Conservation (phyloP, 2,888 invertebrate species). For the Panopea generosa region DNA sequence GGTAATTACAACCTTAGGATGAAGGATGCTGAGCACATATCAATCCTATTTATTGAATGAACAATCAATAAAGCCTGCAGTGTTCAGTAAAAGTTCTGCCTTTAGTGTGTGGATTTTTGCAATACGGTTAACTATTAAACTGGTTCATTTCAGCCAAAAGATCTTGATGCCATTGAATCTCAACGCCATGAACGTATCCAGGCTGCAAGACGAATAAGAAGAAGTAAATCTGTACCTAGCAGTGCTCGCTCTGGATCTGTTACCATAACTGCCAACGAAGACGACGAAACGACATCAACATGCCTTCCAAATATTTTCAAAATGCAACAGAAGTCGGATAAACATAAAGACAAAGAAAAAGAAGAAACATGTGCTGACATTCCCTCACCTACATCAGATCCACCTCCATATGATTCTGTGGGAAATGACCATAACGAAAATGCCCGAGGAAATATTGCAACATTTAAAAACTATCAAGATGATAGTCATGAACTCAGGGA, state of each 20-base stretch:
- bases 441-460: constrained; percentile 42
- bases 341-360: constrained; percentile 68
- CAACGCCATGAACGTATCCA: constrained; percentile 78
- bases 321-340: constrained; percentile 75
- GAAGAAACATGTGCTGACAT: constrained; percentile 70
- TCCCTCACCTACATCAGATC: constrained; percentile 74
- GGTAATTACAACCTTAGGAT: constrained; percentile 12
- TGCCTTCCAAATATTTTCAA: constrained; percentile 81
- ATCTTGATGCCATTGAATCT: constrained; percentile 78
- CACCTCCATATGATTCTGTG: constrained; percentile 71
- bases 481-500: constrained; percentile 68
- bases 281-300: constrained; percentile 71
- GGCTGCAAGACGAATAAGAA: constrained; percentile 76
- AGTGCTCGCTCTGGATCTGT: constrained; percentile 73
- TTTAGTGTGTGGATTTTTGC: background rate
- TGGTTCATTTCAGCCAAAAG: constrained; percentile 73
- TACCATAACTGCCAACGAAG: constrained; percentile 59
- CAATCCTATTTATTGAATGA: background rate
- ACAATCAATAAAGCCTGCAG: constrained; percentile 43
- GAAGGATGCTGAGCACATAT: background rate
- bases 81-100: constrained; percentile 16
- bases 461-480: constrained; percentile 62
- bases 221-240: constrained; percentile 77
- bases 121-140: no score
- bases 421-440: constrained; percentile 60